Evolutionary conservation across 2,888 invertebrate species (phyloP).

Genomic region (Sepioteuthis lessoniana): DNA sequence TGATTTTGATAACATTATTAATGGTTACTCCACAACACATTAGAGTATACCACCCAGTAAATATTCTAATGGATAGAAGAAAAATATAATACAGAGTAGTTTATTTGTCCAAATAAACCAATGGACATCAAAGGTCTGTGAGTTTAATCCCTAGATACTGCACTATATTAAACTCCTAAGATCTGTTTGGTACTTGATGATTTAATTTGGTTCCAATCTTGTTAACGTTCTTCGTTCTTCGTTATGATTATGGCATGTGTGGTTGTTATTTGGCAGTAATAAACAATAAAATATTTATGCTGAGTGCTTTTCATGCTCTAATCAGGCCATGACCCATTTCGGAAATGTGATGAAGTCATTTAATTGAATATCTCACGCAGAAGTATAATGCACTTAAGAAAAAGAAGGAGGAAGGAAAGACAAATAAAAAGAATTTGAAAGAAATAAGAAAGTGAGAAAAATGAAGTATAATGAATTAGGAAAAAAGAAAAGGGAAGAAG

Average conservation of each 20-base stretch:
- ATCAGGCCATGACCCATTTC: not conserved
- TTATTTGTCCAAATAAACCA: not conserved
- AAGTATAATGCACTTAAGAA: not conserved
- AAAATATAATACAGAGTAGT: not conserved
- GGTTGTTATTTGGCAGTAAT: not conserved
- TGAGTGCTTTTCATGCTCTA: not conserved
- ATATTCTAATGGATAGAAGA: not conserved
- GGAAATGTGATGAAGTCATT: not conserved
- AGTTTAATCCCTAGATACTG: not conserved
- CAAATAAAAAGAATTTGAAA: not conserved
- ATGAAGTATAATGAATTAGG: not conserved
- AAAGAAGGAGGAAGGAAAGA: too few relatives aligned
- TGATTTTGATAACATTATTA: too few relatives aligned
- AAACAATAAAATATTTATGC: not conserved
- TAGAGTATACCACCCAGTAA: not conserved
- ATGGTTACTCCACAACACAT: not conserved
- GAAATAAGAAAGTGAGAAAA: not conserved
- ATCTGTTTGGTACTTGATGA: not conserved
- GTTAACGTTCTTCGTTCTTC: not conserved
- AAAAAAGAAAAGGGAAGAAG: too few relatives aligned
- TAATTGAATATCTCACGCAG: not conserved
- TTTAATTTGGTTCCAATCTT: not conserved
- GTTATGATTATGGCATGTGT: not conserved
- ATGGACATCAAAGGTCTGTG: not conserved
- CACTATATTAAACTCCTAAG: not conserved